Conservation (phyloP, 1,140 invertebrate genomes). For the Anthonomus grandis region DNA sequence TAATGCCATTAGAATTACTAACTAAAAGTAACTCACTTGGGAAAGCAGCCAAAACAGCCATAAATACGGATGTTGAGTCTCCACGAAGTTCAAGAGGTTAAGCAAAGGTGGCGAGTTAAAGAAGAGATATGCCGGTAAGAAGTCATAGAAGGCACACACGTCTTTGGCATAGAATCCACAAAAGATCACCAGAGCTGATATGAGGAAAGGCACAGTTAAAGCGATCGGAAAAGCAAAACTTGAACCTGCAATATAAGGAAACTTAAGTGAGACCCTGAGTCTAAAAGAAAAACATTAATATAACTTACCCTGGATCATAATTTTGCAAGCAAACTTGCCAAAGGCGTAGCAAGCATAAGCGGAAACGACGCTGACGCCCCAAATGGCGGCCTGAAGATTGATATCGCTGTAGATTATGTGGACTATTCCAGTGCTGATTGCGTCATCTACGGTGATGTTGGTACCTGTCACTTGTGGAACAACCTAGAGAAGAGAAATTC, state of each 20-base stretch:
- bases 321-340: constrained; percentile 79
- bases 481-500: constrained; percentile 12
- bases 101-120: constrained; percentile 60
- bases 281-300: background rate
- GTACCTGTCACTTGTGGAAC: constrained; percentile 24
- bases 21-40: constrained; percentile 51
- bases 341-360: constrained; percentile 69
- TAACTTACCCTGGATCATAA: constrained; percentile 68
- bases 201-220: constrained; percentile 65
- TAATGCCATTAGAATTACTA: background rate
- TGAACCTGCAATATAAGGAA: constrained; percentile 49
- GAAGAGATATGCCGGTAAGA: constrained; percentile 66
- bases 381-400: constrained; percentile 54
- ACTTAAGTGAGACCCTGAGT: too few relatives aligned
- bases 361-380: constrained; percentile 61
- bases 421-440: constrained; percentile 42
- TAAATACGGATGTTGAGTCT: constrained; percentile 63
- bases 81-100: constrained; percentile 55
- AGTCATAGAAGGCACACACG: constrained; percentile 59
- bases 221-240: constrained; percentile 76
- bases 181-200: constrained; percentile 60
- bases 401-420: constrained; percentile 39
- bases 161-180: constrained; percentile 59
- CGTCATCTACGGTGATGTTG: constrained; percentile 38
- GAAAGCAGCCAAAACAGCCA: constrained; percentile 70